Percentiles rank a stretch among this genome's conserved stretches.
Conservation (phyloP, 2,113 vertebrate genomes). For the Sorex araneus region DNA sequence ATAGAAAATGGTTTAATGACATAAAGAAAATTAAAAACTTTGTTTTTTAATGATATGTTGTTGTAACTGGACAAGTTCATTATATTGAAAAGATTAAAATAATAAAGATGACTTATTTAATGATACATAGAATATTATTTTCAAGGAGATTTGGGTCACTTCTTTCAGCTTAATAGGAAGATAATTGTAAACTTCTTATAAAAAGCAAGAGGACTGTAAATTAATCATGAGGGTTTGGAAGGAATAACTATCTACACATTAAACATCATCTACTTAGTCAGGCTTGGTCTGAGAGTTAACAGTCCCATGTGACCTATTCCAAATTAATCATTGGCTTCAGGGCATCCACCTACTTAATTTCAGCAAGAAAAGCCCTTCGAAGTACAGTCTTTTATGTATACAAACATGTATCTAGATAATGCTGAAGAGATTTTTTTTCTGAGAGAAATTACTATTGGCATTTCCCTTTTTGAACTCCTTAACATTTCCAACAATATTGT, state of each 20-base stretch:
- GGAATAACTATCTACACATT: neutral
- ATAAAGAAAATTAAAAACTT: slow-evolving; percentile 53
- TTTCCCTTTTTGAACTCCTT: neutral
- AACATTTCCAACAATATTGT: neutral
- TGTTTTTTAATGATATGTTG: slow-evolving; percentile 14
- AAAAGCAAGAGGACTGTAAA: neutral
- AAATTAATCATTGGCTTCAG: neutral
- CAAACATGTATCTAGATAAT: neutral
- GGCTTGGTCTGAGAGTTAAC: neutral
- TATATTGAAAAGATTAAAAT: neutral
- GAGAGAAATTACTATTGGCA: neutral
- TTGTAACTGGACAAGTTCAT: neutral
- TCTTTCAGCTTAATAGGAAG: slow-evolving; percentile 28
- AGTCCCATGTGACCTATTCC: neutral
- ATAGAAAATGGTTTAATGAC: slow-evolving; percentile 3
- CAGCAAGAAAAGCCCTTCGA: neutral
- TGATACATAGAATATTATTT: neutral
- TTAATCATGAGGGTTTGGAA: neutral
- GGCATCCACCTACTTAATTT: neutral
- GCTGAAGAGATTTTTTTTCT: neutral
- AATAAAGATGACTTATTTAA: neutral
- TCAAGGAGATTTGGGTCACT: slow-evolving; percentile 33
- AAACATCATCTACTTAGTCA: neutral
- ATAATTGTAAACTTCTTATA: slow-evolving; percentile 1
- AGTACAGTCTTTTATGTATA: neutral